These are phyloP conservation scores for Mionectes macconnelli DNA, from an alignment of 2,113 vertebrate species.

Conservation along the genomic window DNA sequence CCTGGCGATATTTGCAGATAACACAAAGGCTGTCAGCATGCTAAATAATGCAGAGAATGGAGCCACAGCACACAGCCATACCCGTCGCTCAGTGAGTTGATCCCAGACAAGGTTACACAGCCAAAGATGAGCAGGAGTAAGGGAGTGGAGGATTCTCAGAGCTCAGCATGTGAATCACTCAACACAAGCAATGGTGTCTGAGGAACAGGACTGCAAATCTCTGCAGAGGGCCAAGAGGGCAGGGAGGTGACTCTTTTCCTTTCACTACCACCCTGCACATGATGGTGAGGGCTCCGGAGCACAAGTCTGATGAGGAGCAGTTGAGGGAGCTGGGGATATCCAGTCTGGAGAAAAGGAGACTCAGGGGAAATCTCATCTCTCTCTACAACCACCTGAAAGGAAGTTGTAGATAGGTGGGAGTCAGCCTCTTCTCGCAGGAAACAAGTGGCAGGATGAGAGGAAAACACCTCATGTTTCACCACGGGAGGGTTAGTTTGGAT, in stretches of 20 bases:
- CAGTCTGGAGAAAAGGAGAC: neutral
- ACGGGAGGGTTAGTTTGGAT: neutral
- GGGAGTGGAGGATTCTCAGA: neutral
- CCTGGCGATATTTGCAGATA: neutral
- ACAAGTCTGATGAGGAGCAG: neutral
- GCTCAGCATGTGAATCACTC: neutral
- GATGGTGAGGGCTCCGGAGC: neutral
- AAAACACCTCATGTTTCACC: neutral
- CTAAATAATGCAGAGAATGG: neutral
- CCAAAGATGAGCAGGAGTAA: rapidly evolving
- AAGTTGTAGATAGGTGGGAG: neutral
- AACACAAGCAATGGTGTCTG: neutral
- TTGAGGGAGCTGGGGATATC: neutral
- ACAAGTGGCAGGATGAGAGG: neutral
- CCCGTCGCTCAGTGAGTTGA: neutral
- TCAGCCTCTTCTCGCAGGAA: neutral
- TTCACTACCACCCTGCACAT: neutral
- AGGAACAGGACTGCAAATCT: neutral
- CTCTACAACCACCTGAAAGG: no score
- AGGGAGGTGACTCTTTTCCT: neutral
- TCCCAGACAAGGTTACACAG: neutral
- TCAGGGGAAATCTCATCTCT: neutral
- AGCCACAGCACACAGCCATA: neutral
- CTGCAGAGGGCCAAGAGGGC: neutral
- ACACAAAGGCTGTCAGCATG: neutral